Evolutionary conservation across 2,797 vertebrate genomes (phyloP), one percentile per base, ranked within the genome.

Genomic region (Sciurus carolinensis): DNA sequence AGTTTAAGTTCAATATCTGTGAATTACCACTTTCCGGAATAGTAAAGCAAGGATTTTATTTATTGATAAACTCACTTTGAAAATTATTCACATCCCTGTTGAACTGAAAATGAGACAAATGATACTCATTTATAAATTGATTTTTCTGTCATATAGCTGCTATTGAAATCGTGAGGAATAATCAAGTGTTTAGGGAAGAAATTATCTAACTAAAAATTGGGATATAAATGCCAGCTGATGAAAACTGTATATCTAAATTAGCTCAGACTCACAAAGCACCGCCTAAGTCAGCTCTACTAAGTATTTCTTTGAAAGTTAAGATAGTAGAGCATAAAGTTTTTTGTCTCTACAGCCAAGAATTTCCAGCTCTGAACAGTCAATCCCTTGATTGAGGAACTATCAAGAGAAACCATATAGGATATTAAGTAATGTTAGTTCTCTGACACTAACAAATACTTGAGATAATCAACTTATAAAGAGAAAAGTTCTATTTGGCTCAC

Each of bases 141-240:
- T 54, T 95, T 91, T 96, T 80, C 90, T 69, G 17, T 79, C 7
- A 1, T 26, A 4, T 50, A 50, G 81, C 39, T 93, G 20, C 50
- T 71, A 33, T 11, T 57, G 14, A 87, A 87, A 95, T 26, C 36
- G 50, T n/a, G 81, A 96, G 17, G 69, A 88, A 30, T 62, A 89
- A 71, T 22, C 64, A 52, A 28, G 15, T 52, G 7, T n/a, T 62
- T 88, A 24, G 52, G 47, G 44, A 93, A 84, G 50, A n/a, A 76
- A 67, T 44, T 66, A 20, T 18, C 57, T n/a, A 85, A 90, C 30
- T 77, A 69, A 95, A 92, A 93, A 26, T 1, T 72, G 44, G 24
- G 17, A 15, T 86, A 50, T 71, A 80, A 93, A 79, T 28, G 13
- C 36, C 62, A 88, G 7, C 33, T 62, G 28, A 75, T 33, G 57